Conservation (phyloP, 2,888 invertebrate genomes). For the Phytoseiulus persimilis region DNA sequence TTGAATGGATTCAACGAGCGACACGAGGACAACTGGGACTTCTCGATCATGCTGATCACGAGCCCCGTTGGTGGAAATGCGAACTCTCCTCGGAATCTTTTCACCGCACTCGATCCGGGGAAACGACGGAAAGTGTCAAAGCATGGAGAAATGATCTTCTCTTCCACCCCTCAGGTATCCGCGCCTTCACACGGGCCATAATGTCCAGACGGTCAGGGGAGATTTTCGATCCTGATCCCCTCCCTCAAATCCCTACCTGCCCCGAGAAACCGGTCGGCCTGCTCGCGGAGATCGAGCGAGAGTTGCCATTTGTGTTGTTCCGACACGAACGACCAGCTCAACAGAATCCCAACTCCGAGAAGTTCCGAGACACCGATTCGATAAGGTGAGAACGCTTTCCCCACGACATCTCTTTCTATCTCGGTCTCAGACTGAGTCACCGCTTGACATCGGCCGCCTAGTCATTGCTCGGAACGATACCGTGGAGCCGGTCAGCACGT, state of each 20-base stretch:
- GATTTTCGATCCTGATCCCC: background rate
- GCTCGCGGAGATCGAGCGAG: constrained; percentile 36
- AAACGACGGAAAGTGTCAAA: too few relatives aligned
- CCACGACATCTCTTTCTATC: background rate
- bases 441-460: background rate
- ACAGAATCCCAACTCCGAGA: constrained; percentile 11
- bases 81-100: too few relatives aligned
- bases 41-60: too few relatives aligned
- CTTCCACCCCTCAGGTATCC: background rate
- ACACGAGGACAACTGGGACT: too few relatives aligned
- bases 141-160: too few relatives aligned
- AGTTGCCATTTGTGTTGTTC: constrained; percentile 10
- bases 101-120: too few relatives aligned
- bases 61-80: too few relatives aligned
- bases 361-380: constrained; percentile 37
- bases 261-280: constrained; percentile 32
- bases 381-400: background rate
- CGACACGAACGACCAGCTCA: background rate
- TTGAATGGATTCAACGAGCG: too few relatives aligned
- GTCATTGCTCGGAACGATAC: background rate
- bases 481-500: background rate
- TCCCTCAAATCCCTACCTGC: background rate
- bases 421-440: background rate
- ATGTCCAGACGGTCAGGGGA: background rate
- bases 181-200: background rate